These are phyloP conservation scores for Otis tarda DNA, from an alignment of 2,113 vertebrate species.

Conservation along the genomic window DNA sequence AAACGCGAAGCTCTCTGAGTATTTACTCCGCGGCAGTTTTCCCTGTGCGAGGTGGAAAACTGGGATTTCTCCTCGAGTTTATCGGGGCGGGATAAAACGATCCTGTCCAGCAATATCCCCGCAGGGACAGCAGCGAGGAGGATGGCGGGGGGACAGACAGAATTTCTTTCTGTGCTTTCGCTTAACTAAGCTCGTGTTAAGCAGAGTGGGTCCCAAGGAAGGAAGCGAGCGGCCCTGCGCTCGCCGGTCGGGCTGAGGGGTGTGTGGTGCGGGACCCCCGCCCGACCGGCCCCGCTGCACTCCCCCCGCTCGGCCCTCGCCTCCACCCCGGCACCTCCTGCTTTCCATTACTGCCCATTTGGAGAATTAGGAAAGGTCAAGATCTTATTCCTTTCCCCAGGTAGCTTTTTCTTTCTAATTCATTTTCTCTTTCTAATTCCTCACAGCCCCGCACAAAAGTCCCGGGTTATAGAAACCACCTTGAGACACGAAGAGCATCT, in stretches of 20 bases:
- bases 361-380: slow-evolving; percentile 61
- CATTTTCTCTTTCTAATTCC: slow-evolving; percentile 26
- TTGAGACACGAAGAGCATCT: not conserved
- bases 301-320: not conserved
- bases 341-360: slow-evolving; percentile 49
- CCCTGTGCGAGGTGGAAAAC: not conserved
- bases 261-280: not conserved
- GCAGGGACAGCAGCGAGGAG: not conserved
- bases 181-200: not conserved
- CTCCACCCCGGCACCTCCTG: slow-evolving; percentile 39
- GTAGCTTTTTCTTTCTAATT: slow-evolving; percentile 32
- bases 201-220: not conserved
- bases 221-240: not conserved
- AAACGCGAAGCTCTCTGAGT: not conserved
- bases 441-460: slow-evolving; percentile 20
- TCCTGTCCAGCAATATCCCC: not conserved
- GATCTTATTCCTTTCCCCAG: slow-evolving; percentile 9
- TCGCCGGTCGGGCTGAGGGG: not conserved
- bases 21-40: not conserved
- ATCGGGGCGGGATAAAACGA: not conserved
- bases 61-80: not conserved
- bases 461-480: slow-evolving; percentile 38
- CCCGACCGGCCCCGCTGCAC: not conserved
- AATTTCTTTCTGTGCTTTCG: not conserved
- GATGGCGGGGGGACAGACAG: not conserved